phyloP scores from a whole-genome alignment of 2,888 invertebrate species.

The Parelbella ahira region DNA sequence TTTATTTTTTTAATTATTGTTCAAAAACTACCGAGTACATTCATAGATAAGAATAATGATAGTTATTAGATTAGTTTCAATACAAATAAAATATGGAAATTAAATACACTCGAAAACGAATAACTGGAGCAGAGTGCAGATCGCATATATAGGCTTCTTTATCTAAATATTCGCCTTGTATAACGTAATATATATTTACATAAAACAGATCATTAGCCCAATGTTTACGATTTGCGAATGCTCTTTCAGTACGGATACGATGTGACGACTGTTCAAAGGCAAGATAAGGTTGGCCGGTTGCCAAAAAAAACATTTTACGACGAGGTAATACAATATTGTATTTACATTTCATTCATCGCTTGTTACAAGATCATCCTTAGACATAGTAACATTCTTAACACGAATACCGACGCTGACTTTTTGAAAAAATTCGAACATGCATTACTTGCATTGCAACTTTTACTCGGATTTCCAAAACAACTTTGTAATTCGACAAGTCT shows the following conservation, averaged over 20 bases:
- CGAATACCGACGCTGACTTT: conserved; percentile 18
- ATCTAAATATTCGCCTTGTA: too few relatives aligned
- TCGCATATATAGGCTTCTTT: too few relatives aligned
- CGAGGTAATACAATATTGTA: not conserved
- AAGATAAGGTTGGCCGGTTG: conserved; percentile 5
- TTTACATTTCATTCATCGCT: conserved; percentile 12
- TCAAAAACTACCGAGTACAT: too few relatives aligned
- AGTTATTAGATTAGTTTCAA: too few relatives aligned
- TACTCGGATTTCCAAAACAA: conserved; percentile 5
- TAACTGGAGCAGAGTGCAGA: too few relatives aligned
- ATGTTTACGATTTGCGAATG: conserved; percentile 10
- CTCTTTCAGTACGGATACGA: conserved; percentile 4
- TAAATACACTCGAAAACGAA: too few relatives aligned
- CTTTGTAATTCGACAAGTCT: conserved; percentile 9
- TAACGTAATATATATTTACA: too few relatives aligned
- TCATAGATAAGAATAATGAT: too few relatives aligned
- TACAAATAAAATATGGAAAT: too few relatives aligned
- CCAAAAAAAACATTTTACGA: conserved; percentile 16
- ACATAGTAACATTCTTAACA: not conserved
- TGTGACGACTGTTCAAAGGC: conserved; percentile 2
- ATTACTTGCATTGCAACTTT: conserved; percentile 12
- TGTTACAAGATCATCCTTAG: not conserved
- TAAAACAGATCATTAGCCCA: not conserved
- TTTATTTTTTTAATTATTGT: too few relatives aligned
- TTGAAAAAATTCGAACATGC: too few relatives aligned